A percentile compares a stretch with the other conserved stretches of the same genome.
phyloP scores from a whole-genome alignment of 1,140 invertebrate species.

The Pentalonia nigronervosa region DNA sequence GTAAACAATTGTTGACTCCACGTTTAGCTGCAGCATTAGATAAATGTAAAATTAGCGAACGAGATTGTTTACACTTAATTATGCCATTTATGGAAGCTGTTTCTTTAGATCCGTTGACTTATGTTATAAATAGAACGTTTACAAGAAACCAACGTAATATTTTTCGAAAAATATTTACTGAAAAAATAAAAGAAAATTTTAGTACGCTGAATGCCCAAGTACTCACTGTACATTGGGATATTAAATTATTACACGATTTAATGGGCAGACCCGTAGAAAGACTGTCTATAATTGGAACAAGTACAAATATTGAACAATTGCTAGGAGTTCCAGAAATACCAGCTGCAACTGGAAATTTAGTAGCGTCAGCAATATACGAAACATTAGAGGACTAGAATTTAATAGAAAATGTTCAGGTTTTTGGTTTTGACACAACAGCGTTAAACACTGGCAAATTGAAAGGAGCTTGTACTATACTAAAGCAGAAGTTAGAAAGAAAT shows the following conservation, averaged over 20 bases:
- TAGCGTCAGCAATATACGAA: conserved; percentile 46
- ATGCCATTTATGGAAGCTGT: conserved; percentile 59
- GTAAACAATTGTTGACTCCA: conserved; percentile 44
- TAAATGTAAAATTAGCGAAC: conserved; percentile 60
- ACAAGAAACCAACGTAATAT: conserved; percentile 59
- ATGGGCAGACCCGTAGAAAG: conserved; percentile 30
- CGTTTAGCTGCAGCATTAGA: conserved; percentile 59
- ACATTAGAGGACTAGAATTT: conserved; percentile 55
- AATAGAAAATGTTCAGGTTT: conserved; percentile 57
- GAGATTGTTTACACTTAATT: conserved; percentile 60
- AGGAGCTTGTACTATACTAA: conserved; percentile 59
- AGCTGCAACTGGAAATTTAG: conserved; percentile 50
- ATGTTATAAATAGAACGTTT: conserved; percentile 59
- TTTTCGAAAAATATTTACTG: conserved; percentile 56
- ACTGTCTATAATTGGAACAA: conserved; percentile 49
- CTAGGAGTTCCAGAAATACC: conserved; percentile 43
- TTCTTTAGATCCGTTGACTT: conserved; percentile 51
- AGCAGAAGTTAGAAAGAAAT: conserved; percentile 57
- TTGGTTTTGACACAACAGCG: conserved; percentile 60
- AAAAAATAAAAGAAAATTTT: conserved; percentile 60
- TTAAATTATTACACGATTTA: conserved; percentile 60
- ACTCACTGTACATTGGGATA: conserved; percentile 60
- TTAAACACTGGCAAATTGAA: conserved; percentile 59
- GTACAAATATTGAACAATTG: conserved; percentile 51
- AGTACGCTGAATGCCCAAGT: conserved; percentile 58